Evolutionary conservation across 2,888 invertebrate species (phyloP).

Genomic region (Gisinianus flammeolus): DNA sequence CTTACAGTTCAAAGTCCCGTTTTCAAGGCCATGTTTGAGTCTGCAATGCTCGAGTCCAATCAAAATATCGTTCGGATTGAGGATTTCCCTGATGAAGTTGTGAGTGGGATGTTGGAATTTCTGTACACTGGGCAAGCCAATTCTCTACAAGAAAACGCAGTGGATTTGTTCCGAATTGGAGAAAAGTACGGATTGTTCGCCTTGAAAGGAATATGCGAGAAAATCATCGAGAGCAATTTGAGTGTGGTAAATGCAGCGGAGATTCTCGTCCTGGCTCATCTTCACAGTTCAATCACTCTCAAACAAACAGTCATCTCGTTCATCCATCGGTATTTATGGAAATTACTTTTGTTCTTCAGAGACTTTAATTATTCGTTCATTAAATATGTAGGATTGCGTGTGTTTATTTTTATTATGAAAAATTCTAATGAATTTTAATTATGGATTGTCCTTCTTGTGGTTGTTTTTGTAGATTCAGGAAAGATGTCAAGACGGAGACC

Average conservation of each 20-base stretch:
- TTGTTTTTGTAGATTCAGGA: too few species aligned
- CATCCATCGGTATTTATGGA: background rate
- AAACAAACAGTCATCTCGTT: background rate
- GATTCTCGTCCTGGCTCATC: background rate
- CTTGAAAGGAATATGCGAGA: background rate
- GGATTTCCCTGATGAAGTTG: background rate
- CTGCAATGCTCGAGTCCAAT: background rate
- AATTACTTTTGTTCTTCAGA: too few species aligned
- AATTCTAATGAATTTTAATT: too few species aligned
- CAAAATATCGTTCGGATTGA: background rate
- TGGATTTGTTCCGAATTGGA: background rate
- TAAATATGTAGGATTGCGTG: too few species aligned
- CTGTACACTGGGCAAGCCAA: background rate
- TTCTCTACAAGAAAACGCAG: background rate
- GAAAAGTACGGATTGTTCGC: background rate
- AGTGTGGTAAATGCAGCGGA: background rate
- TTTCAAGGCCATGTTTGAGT: background rate
- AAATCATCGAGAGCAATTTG: background rate
- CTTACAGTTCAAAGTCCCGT: background rate
- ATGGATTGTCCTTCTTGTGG: too few species aligned
- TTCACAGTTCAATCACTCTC: background rate
- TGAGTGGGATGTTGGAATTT: background rate
- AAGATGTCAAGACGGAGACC: too few species aligned
- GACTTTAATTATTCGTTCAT: too few species aligned
- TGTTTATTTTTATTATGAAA: too few species aligned